Evolutionary conservation across 92 coral and sea anemone genomes (phyloP).

Genomic region (Palythoa grandis): DNA sequence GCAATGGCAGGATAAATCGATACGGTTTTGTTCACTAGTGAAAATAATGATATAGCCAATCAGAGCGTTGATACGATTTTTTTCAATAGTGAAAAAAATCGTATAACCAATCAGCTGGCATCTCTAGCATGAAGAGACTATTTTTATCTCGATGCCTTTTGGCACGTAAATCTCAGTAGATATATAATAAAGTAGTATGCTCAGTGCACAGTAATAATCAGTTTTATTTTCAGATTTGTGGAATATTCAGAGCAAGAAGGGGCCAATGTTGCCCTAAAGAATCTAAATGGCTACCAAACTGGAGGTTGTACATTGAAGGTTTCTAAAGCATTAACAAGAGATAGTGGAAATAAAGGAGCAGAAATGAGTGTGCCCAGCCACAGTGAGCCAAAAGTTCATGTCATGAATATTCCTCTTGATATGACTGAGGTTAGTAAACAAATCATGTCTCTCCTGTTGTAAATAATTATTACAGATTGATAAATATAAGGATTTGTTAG

Average conservation of each 20-base stretch:
- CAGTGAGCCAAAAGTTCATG: slow-evolving; percentile 65
- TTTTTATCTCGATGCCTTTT: no score
- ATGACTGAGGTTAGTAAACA: slow-evolving; percentile 73
- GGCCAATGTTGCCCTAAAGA: slow-evolving; percentile 65
- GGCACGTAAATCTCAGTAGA: no score
- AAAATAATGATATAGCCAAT: no score
- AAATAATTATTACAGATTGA: no score
- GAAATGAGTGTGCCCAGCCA: neutral
- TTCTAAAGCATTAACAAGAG: slow-evolving; percentile 58
- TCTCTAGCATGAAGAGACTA: no score
- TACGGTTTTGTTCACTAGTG: no score
- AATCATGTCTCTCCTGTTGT: neutral
- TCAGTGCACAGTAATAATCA: neutral
- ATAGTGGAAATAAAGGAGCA: slow-evolving; percentile 32
- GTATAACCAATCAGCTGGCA: no score
- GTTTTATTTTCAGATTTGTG: slow-evolving; percentile 61
- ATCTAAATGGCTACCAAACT: slow-evolving; percentile 59
- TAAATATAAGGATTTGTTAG: no score
- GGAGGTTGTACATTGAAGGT: slow-evolving; percentile 65
- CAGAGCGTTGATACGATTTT: no score
- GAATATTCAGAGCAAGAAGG: slow-evolving; percentile 79
- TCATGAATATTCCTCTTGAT: slow-evolving; percentile 78
- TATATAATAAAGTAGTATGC: no score
- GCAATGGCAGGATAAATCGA: no score
- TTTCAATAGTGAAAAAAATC: no score